These are phyloP conservation scores for Enoplosus armatus DNA, from an alignment of 2,797 vertebrate genomes.

Conservation along the genomic window DNA sequence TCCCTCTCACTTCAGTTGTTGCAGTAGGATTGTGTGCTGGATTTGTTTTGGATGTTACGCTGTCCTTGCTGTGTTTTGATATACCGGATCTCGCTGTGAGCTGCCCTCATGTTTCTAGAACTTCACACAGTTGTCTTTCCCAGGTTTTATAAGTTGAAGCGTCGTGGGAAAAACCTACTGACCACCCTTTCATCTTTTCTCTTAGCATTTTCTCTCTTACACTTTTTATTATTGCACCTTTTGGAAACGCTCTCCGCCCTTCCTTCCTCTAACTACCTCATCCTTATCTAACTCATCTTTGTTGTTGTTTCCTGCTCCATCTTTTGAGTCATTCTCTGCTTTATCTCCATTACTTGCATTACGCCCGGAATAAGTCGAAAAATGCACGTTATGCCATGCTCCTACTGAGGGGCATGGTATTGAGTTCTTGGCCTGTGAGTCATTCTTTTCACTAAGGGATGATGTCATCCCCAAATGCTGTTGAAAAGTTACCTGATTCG, in stretches of 20 bases:
- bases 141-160: slow-evolving; percentile 49
- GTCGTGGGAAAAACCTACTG: slow-evolving; percentile 53
- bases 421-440: slow-evolving; percentile 56
- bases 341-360: slow-evolving; percentile 27
- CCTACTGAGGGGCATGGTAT: slow-evolving; percentile 15
- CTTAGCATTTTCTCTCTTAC: slow-evolving; percentile 37
- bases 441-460: slow-evolving; percentile 60
- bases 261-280: slow-evolving; percentile 57
- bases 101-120: slow-evolving; percentile 62
- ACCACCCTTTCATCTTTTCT: slow-evolving; percentile 55
- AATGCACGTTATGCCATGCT: slow-evolving; percentile 43
- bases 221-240: slow-evolving; percentile 55
- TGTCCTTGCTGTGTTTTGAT: slow-evolving; percentile 77
- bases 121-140: slow-evolving; percentile 63
- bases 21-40: slow-evolving; percentile 47
- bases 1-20: slow-evolving; percentile 10
- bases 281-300: slow-evolving; percentile 46
- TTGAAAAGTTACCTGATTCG: slow-evolving; percentile 61
- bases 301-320: slow-evolving; percentile 40
- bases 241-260: slow-evolving; percentile 34
- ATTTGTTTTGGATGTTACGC: slow-evolving; percentile 76
- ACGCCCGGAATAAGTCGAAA: slow-evolving; percentile 5
- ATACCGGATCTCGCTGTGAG: slow-evolving; percentile 67
- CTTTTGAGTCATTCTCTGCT: not conserved
- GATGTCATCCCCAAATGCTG: slow-evolving; percentile 70